Conservation (phyloP, 2,888 invertebrate genomes). For the Agrotis ipsilon region DNA sequence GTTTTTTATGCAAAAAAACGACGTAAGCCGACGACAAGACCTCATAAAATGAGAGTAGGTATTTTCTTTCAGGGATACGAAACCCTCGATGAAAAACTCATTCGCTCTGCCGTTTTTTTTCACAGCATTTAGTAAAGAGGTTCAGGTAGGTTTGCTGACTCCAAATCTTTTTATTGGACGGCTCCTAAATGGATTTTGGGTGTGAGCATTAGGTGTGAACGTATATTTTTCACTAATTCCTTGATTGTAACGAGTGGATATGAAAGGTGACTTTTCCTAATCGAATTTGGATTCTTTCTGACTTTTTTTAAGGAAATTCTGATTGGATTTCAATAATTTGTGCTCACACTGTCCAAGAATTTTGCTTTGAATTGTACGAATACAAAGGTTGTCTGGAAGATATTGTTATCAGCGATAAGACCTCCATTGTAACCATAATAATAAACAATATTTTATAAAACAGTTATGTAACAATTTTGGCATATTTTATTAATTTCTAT, state of each 20-base stretch:
- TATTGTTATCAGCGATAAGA: no score
- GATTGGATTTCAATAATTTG: conserved; percentile 14
- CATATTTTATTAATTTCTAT: no score
- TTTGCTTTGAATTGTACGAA: no score
- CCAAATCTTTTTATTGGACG: conserved; percentile 50
- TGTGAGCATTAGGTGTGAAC: conserved; percentile 28
- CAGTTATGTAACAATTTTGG: no score
- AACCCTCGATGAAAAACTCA: background rate
- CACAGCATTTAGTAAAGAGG: conserved; percentile 42
- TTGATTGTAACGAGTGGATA: conserved; percentile 43
- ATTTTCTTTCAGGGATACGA: background rate
- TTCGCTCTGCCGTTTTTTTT: conserved; percentile 20
- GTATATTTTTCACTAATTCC: conserved; percentile 40
- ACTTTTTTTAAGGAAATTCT: conserved; percentile 10
- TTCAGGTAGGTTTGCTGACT: conserved; percentile 45
- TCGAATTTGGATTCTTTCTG: conserved; percentile 20
- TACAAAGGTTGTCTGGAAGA: no score
- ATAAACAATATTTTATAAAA: no score
- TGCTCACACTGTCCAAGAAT: background rate
- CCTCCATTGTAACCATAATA: no score
- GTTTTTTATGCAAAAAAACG: no score
- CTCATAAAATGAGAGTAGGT: background rate
- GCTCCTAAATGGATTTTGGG: conserved; percentile 48
- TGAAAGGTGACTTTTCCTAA: conserved; percentile 20
- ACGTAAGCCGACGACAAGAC: no score